Base-by-base conservation (phyloP, 2,797 vertebrate species). In the Notamacropus eugenii region DNA sequence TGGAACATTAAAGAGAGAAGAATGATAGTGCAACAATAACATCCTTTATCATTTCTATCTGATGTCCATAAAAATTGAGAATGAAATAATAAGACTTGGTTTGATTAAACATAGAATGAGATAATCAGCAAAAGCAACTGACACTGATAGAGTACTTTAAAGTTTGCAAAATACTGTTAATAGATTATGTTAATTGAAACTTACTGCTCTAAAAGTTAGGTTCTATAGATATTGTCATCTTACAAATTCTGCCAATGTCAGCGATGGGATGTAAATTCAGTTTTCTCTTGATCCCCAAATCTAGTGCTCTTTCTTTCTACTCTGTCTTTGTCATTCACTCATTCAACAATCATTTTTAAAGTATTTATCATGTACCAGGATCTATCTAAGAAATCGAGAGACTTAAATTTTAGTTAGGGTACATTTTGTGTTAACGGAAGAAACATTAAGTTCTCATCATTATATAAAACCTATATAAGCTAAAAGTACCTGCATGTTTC, bases 361-460 rank as follows among this genome's bases (percentile, higher is more conserved):
- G 34, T 67, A 19, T n/a, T 67, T 82, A 82, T 46, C 27, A 82
- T 46, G 74, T 31, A 82, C 24, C 22, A 82, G 54, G 10, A 0
- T n/a, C 0, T 14, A 0, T 13, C 14, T 1, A 12, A 50, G 14
- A 2, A 4, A n/a, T 28, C 0, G 22, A 28, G 55, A 28, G 11
- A 3, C 3, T 11, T 82, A 22, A 3, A 57, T 34, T 90, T 5
- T 13, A 3, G 62, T 22, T 10, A 58, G 67, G 40, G 52, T 2
- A 13, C 29, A 31, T 27, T 0, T 0, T 29, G 54, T 55, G 67
- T 4, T 57, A 0, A 22, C 0, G 0, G 90, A 0, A 1, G 54
- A 3, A 4, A 14, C 4, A 8, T 10, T 10, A 9, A 2, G 3
- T n/a, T 93, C n/a, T n/a, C 46, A 22, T 24, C 1, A 5, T 74